Base-by-base conservation (phyloP, 2,888 invertebrate species). In the Zaprionus bogoriensis region DNA sequence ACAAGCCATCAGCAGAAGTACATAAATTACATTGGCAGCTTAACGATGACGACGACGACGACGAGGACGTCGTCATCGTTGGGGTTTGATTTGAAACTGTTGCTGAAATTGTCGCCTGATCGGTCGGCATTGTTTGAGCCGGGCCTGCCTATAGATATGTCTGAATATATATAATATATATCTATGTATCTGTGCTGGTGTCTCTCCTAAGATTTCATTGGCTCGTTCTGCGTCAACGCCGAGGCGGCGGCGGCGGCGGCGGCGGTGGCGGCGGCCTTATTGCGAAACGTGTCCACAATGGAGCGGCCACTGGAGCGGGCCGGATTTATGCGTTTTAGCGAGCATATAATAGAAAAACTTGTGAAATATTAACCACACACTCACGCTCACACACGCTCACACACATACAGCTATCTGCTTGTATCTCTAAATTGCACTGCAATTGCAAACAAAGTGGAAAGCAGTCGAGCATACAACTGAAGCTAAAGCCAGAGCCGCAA, bases 1-100 rank as follows among this genome's bases (percentile, higher is more conserved):
- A 69, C 72, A 85, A 76, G 68, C 58, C 64, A 69, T 48, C 75
- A 47, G 27, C 63, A 36, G 48, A 63, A 75, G 83, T 82, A 85
- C 75, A 79, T 79, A 84, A 79, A 84, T 84, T 81, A 84, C 78
- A 84, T 81, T 84, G 78, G 72, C 77, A 73, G 77, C 57, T 83
- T 66, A 72, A 69, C 83, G 74, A 63, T 57, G 61, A 41, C 51
- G 70, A 14, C 45, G 39, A 23, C 45, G 51, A 38, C 41, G 61
- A 41, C 51, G 70, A 14, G 39, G 39, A 23, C 45, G 51, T 30
- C 41, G 39, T 44, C 61, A 30, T 47, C 36, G 38, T 17, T 12
- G 14, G 20, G 39, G 36, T 41, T 50, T 46, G 45, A 36, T 30
- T 42, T 59, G 14, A 53, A 53, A 59, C 53, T 51, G 27, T 57